Conservation (phyloP, 2,113 vertebrate genomes). For the Cryptotis parvus region DNA sequence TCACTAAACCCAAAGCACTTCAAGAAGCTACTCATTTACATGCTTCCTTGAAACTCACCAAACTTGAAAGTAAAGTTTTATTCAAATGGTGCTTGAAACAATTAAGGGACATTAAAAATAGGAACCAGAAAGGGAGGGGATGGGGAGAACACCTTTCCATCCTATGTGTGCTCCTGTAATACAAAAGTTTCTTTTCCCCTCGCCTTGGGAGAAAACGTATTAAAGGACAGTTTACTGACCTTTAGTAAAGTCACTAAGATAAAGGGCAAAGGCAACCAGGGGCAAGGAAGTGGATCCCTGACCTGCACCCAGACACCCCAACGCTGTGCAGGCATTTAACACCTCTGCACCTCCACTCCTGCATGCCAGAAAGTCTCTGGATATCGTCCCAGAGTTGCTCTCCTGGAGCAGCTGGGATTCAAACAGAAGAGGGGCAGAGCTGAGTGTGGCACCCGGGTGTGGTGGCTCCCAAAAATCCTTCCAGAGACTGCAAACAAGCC, state of each 20-base stretch:
- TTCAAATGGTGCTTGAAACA: constrained; percentile 57
- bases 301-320: not conserved
- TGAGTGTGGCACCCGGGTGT: not conserved
- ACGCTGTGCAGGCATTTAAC: not conserved
- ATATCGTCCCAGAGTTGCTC: not conserved
- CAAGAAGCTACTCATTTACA: not conserved
- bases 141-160: not conserved
- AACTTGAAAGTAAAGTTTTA: constrained; percentile 33
- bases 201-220: constrained; percentile 17
- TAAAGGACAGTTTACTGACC: constrained; percentile 45
- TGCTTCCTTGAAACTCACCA: not conserved
- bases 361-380: not conserved
- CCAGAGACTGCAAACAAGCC: not conserved
- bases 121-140: not conserved
- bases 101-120: constrained; percentile 22
- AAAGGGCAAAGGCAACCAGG: not conserved
- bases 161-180: not conserved
- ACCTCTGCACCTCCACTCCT: not conserved
- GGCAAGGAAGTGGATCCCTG: not conserved
- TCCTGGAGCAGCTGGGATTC: not conserved
- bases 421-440: not conserved
- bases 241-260: not conserved
- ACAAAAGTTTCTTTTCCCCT: not conserved
- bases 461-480: not conserved
- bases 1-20: not conserved